Conservation (phyloP, 2,888 invertebrate genomes). For the Nomada goodeniana region DNA sequence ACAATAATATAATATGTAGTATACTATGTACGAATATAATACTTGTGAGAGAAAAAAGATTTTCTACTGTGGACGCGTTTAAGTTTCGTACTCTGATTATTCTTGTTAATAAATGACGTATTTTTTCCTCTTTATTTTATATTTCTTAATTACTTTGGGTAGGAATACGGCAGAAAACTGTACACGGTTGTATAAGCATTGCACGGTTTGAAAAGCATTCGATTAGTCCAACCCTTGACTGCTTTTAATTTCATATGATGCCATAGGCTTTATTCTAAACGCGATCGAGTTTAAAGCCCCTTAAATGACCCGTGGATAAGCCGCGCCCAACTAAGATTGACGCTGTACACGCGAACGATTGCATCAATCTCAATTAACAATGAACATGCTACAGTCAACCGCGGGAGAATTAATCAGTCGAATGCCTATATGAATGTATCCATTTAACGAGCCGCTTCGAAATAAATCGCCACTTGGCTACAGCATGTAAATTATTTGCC, state of each 20-base stretch:
- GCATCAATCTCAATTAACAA: constrained; percentile 58
- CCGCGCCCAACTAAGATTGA: constrained; percentile 37
- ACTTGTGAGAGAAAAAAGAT: too few relatives aligned
- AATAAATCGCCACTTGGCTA: constrained; percentile 25
- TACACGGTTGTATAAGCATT: too few relatives aligned
- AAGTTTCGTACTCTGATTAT: too few relatives aligned
- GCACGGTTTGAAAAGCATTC: constrained; percentile 8
- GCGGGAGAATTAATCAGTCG: constrained; percentile 47
- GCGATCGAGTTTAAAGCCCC: constrained; percentile 20
- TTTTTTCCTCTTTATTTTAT: not conserved
- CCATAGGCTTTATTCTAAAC: constrained; percentile 7
- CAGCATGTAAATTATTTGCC: constrained; percentile 30
- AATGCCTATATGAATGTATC: constrained; percentile 15
- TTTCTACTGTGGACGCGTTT: too few relatives aligned
- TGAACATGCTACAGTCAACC: constrained; percentile 21
- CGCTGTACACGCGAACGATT: constrained; percentile 29
- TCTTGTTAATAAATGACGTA: too few relatives aligned
- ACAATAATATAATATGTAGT: too few relatives aligned
- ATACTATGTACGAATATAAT: too few relatives aligned
- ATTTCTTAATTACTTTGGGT: too few relatives aligned
- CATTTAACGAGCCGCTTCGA: constrained; percentile 43
- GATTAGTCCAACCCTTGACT: constrained; percentile 1
- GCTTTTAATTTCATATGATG: constrained; percentile 15
- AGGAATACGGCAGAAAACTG: too few relatives aligned
- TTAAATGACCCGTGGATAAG: constrained; percentile 31